Evolutionary conservation across 2,113 vertebrate species (phyloP), one percentile per base, ranked within the genome.

Genomic region (Siphamia tubifer): DNA sequence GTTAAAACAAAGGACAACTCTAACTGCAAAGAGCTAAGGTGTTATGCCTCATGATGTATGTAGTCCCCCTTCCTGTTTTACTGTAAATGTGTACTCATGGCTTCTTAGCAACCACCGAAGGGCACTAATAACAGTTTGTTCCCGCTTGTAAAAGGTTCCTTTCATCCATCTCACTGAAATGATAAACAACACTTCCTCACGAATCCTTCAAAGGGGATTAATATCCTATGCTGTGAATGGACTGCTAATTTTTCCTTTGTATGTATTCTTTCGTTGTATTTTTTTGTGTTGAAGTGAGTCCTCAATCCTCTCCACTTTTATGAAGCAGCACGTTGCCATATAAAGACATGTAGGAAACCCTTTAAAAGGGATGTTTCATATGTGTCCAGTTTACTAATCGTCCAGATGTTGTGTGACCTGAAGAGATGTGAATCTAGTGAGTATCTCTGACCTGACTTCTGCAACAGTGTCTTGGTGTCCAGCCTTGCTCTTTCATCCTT

Each of bases 101-200:
- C 70, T 45, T 73, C 74, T 45, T 62, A 70, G 85, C 81, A 81
- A 81, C 81, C 55, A 4, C 1, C 16, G 47, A 56, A 30, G 28
- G 38, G 30, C 43, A n/a, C 28, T 19, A 58, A 67, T 47, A 66
- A 62, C 49, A 68, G 15, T 57, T 44, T 70, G 49, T 52, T 51
- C 36, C 39, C 43, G 16, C 45, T 63, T n/a, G 25, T 64, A 32
- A 62, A 71, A 57, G 65, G 16, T 40, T 56, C 27, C 69, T 70
- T 76, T 84, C 70, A 76, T 80, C 79, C 38, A 16, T 76, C 39
- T 68, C 25, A 32, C 39, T 44, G 31, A 74, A 71, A 76, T 73
- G 63, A 67, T 51, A 51, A 82, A 82, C 68, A 68, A 30, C 20
- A 71, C 69, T 51, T 68, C 39, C 31, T 8, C 45, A 54, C 44